Evolutionary conservation across 2,113 vertebrate species (phyloP).

Genomic region (Cricetomys ansorgei): DNA sequence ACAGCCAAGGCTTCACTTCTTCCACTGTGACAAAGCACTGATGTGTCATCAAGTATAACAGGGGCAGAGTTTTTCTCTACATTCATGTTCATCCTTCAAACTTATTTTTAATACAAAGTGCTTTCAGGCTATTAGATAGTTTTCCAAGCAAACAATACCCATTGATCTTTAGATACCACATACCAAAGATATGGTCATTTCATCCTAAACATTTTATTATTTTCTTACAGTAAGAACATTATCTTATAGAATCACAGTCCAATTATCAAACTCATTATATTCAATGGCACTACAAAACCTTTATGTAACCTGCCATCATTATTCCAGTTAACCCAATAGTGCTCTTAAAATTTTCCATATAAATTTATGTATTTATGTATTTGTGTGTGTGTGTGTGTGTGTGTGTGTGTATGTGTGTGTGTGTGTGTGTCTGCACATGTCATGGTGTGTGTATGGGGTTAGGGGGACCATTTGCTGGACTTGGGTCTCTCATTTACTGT

Average conservation of each 20-base stretch:
- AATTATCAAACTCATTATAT: background rate
- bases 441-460: background rate
- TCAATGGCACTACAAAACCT: background rate
- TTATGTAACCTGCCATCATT: background rate
- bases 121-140: background rate
- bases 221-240: background rate
- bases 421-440: too few species aligned
- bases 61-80: background rate
- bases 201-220: background rate
- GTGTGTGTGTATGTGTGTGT: too few species aligned
- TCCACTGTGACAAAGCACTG: background rate
- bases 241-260: background rate
- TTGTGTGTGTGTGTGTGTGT: too few species aligned
- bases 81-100: background rate
- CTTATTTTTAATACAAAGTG: constrained; percentile 4
- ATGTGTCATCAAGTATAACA: background rate
- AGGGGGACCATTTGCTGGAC: background rate
- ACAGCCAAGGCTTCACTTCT: background rate
- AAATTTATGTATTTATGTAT: too few species aligned
- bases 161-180: background rate
- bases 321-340: constrained; percentile 10
- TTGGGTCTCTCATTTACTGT: background rate
- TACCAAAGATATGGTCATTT: background rate
- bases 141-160: constrained; percentile 17
- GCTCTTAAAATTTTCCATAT: too few species aligned